These are phyloP conservation scores for Thunnus maccoyii DNA, from an alignment of 2,113 vertebrate species.

Conservation along the genomic window DNA sequence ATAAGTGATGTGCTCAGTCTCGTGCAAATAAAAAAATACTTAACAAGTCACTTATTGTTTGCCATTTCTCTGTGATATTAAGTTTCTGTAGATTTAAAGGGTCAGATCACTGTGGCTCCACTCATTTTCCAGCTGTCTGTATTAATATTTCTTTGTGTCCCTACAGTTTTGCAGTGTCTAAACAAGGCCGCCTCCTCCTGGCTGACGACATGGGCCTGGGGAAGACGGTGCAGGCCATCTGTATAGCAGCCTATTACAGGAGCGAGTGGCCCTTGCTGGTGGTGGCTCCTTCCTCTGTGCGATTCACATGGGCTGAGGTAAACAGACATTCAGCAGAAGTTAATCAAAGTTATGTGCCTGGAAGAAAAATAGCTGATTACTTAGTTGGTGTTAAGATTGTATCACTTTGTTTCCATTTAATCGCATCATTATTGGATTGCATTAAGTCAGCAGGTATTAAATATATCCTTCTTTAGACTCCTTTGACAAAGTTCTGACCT, in stretches of 20 bases:
- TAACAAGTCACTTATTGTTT: background rate
- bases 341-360: background rate
- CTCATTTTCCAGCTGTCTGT: background rate
- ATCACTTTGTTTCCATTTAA: slow-evolving; percentile 38
- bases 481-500: slow-evolving; percentile 6
- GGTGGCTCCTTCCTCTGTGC: slow-evolving; percentile 93
- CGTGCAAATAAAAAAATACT: background rate
- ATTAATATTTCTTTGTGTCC: slow-evolving; percentile 9
- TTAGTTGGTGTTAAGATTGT: background rate
- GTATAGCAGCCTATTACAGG: slow-evolving; percentile 93
- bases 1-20: slow-evolving; percentile 3
- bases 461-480: background rate
- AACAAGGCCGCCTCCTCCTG: slow-evolving; percentile 93
- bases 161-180: slow-evolving; percentile 91
- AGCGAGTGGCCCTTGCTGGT: slow-evolving; percentile 96
- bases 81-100: background rate
- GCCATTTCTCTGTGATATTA: background rate
- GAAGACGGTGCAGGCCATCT: slow-evolving; percentile 98
- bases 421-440: slow-evolving; percentile 7
- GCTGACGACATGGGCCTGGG: slow-evolving; percentile 99
- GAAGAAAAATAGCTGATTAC: background rate
- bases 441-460: slow-evolving; percentile 23
- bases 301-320: slow-evolving; percentile 99
- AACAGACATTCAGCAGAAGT: background rate
- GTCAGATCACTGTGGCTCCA: background rate